phyloP scores from a whole-genome alignment of 53 echinoderm and acorn worm genomes.

The Mesocentrotus franciscanus region DNA sequence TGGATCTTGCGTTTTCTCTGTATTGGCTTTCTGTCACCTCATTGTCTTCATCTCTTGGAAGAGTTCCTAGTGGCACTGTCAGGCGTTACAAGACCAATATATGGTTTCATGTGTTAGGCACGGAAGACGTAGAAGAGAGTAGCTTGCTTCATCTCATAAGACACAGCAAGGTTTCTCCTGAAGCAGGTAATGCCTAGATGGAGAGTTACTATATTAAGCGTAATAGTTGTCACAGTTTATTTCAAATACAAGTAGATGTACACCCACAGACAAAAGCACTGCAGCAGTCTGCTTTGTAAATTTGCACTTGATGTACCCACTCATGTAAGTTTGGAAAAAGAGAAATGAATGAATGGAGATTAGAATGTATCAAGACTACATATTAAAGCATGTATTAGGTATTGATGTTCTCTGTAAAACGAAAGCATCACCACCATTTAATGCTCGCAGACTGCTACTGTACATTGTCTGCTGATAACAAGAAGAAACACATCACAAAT shows the following conservation, averaged over 20 bases:
- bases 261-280: background rate
- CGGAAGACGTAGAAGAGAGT: background rate
- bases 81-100: background rate
- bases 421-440: too few relatives aligned
- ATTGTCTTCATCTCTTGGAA: background rate
- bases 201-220: background rate
- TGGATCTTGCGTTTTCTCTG: constrained; percentile 16
- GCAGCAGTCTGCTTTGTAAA: too few relatives aligned
- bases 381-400: too few relatives aligned
- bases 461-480: too few relatives aligned
- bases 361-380: too few relatives aligned
- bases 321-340: too few relatives aligned
- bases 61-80: background rate
- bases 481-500: too few relatives aligned
- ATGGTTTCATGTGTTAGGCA: background rate
- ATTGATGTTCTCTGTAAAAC: too few relatives aligned
- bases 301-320: too few relatives aligned
- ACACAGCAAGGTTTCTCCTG: background rate
- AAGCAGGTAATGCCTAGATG: background rate
- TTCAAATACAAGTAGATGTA: background rate
- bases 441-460: too few relatives aligned
- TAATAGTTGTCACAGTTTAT: background rate
- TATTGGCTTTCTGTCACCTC: constrained; percentile 8
- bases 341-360: too few relatives aligned
- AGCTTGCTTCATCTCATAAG: background rate